phyloP scores from a whole-genome alignment of 2,888 invertebrate species.

The Lacanobia oleracea region DNA sequence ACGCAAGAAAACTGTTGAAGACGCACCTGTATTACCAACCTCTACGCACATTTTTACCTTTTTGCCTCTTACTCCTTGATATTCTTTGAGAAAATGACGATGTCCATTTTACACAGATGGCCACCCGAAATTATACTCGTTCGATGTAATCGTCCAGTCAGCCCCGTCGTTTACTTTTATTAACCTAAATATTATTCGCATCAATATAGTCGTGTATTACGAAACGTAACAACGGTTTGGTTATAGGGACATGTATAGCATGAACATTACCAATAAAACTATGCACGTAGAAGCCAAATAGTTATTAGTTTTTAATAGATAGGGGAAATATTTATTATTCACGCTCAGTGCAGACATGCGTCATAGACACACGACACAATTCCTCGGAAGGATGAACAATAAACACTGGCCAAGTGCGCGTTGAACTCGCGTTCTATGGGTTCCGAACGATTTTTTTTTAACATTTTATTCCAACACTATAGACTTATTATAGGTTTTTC shows the following conservation, averaged over 20 bases:
- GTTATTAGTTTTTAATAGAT: slow-evolving; percentile 7
- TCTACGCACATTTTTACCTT: slow-evolving; percentile 62
- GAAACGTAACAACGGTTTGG: slow-evolving; percentile 4
- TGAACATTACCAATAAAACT: background rate
- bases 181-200: slow-evolving; percentile 59
- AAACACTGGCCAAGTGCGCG: no score
- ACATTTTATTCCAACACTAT: no score
- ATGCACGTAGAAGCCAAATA: background rate
- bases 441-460: no score
- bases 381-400: slow-evolving; percentile 71
- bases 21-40: slow-evolving; percentile 66
- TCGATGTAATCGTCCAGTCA: slow-evolving; percentile 57
- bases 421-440: no score
- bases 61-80: slow-evolving; percentile 62
- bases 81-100: slow-evolving; percentile 64
- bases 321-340: background rate
- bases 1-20: slow-evolving; percentile 68
- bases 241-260: background rate
- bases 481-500: no score
- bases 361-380: slow-evolving; percentile 59
- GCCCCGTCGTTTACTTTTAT: slow-evolving; percentile 60
- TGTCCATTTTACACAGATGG: slow-evolving; percentile 72
- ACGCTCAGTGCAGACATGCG: slow-evolving; percentile 29
- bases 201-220: slow-evolving; percentile 38
- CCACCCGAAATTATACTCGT: slow-evolving; percentile 65